phyloP scores from a whole-genome alignment of 2,888 invertebrate species.

The Muscina levida region DNA sequence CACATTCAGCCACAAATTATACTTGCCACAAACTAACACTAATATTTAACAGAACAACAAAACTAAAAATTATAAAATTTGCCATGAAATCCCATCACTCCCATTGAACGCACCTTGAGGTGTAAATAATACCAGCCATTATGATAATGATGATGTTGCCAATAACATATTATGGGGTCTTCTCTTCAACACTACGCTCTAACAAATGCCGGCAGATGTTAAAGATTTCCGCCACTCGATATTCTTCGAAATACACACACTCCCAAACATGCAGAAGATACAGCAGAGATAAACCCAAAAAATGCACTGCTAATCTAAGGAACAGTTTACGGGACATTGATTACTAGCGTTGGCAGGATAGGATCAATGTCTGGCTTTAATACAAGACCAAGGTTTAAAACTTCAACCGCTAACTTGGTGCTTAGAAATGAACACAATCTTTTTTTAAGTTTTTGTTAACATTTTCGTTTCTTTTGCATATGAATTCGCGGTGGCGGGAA shows the following conservation, averaged over 20 bases:
- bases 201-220: constrained; percentile 60
- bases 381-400: too few relatives aligned
- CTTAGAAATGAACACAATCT: too few relatives aligned
- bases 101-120: constrained; percentile 54
- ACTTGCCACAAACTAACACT: neutral
- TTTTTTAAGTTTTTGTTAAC: too few relatives aligned
- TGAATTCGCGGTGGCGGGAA: neutral
- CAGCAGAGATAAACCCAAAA: constrained; percentile 2
- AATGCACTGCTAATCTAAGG: neutral
- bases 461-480: neutral
- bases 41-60: constrained; percentile 13
- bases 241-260: constrained; percentile 23
- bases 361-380: too few relatives aligned
- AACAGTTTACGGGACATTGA: neutral
- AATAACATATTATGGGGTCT: constrained; percentile 25
- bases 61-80: too few relatives aligned
- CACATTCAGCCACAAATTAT: neutral
- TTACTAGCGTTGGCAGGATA: too few relatives aligned
- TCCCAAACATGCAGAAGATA: too few relatives aligned
- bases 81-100: neutral
- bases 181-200: constrained; percentile 45
- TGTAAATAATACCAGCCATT: constrained; percentile 57
- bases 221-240: constrained; percentile 55
- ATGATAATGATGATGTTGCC: constrained; percentile 46
- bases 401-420: neutral